Conservation (phyloP, 2,797 vertebrate species). For the Bradypus variegatus region DNA sequence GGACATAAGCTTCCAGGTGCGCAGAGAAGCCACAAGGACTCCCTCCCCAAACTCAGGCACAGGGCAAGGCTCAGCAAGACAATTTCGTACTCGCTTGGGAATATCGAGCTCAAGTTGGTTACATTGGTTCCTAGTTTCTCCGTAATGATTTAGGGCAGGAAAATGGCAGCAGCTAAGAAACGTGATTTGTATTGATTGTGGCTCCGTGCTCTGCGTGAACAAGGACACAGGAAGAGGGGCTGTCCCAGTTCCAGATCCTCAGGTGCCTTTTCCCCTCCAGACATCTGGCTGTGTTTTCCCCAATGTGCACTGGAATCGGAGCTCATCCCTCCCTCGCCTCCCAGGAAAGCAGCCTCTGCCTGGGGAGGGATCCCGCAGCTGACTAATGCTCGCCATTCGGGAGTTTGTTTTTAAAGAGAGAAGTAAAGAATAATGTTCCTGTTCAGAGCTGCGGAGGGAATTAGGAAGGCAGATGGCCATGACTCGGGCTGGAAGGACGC, state of each 20-base stretch:
- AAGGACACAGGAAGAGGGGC: neutral
- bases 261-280: neutral
- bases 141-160: neutral
- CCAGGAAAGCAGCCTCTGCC: fast-evolving
- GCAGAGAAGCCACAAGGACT: neutral
- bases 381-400: constrained; percentile 21
- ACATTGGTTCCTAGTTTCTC: neutral
- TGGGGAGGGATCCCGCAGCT: neutral
- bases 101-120: fast-evolving
- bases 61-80: neutral
- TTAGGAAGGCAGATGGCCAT: constrained; percentile 30
- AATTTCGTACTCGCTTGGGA: too few species aligned
- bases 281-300: neutral
- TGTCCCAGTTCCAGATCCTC: neutral
- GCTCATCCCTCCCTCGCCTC: neutral
- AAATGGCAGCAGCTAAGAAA: neutral
- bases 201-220: neutral
- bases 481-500: constrained; percentile 59
- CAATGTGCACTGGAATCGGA: neutral
- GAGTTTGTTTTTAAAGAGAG: constrained; percentile 36
- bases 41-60: fast-evolving
- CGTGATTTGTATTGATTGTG: neutral
- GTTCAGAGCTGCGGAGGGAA: constrained; percentile 47
- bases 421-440: constrained; percentile 46
- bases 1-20: neutral